Evolutionary conservation across 2,888 invertebrate genomes (phyloP).

Genomic region (Campoplex capitator): DNA sequence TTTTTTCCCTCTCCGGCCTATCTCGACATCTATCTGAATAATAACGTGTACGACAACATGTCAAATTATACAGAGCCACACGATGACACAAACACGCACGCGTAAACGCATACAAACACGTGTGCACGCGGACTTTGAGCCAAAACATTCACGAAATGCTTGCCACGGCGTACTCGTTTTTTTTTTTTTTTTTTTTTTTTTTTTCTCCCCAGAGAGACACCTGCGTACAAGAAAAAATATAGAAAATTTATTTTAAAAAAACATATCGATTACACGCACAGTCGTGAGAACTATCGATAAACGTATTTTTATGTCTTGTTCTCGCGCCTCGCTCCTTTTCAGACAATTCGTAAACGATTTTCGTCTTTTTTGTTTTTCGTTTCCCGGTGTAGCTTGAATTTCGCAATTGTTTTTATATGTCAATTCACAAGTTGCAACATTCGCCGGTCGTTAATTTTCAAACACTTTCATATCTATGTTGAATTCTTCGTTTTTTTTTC

Average conservation of each 20-base stretch:
- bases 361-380: background rate
- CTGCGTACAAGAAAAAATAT: constrained; percentile 57
- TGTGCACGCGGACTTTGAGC: constrained; percentile 32
- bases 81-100: constrained; percentile 70
- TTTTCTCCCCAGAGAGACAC: constrained; percentile 43
- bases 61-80: constrained; percentile 84
- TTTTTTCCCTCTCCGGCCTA: constrained; percentile 76
- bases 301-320: background rate
- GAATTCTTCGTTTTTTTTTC: background rate
- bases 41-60: constrained; percentile 85
- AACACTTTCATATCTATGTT: background rate
- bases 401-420: too few species aligned
- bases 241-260: background rate
- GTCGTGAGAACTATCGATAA: constrained; percentile 62
- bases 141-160: constrained; percentile 53
- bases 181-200: background rate
- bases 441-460: background rate
- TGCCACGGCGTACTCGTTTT: constrained; percentile 18
- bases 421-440: too few species aligned
- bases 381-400: too few species aligned
- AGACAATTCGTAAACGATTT: background rate
- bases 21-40: constrained; percentile 84
- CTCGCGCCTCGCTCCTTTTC: background rate
- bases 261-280: constrained; percentile 69
- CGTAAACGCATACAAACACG: constrained; percentile 73